phyloP scores from a whole-genome alignment of 1,140 invertebrate species.

The Papilio polytes region DNA sequence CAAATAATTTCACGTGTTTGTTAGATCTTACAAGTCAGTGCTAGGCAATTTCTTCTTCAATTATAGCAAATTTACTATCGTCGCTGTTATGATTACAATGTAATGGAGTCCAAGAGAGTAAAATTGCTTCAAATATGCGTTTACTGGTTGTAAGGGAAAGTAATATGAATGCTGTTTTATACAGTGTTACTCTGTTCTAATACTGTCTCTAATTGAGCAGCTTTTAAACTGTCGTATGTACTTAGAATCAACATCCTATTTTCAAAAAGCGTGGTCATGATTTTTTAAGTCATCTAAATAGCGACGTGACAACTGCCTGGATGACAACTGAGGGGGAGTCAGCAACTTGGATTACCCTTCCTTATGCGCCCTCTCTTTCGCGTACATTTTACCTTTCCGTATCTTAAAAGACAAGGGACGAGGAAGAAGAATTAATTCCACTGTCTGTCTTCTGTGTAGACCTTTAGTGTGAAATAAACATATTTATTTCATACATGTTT shows the following conservation, averaged over 20 bases:
- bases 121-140: background rate
- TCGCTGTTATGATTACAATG: slow-evolving; percentile 29
- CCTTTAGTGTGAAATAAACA: background rate
- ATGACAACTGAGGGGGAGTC: too few species aligned
- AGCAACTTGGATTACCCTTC: too few species aligned
- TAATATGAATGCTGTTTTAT: background rate
- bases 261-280: too few species aligned
- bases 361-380: too few species aligned
- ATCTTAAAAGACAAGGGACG: too few species aligned
- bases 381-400: too few species aligned
- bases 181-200: background rate
- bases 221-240: too few species aligned
- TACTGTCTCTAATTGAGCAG: too few species aligned
- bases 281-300: too few species aligned
- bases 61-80: slow-evolving; percentile 23
- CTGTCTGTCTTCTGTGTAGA: background rate
- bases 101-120: background rate
- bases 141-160: background rate
- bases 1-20: background rate
- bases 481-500: background rate
- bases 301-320: too few species aligned
- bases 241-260: too few species aligned
- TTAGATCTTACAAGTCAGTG: background rate
- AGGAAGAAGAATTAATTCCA: too few species aligned
- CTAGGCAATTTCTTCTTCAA: slow-evolving; percentile 30